Percentiles rank a stretch among this genome's conserved stretches.
phyloP scores from a whole-genome alignment of 2,797 vertebrate genomes.

The Danionella dracula region DNA sequence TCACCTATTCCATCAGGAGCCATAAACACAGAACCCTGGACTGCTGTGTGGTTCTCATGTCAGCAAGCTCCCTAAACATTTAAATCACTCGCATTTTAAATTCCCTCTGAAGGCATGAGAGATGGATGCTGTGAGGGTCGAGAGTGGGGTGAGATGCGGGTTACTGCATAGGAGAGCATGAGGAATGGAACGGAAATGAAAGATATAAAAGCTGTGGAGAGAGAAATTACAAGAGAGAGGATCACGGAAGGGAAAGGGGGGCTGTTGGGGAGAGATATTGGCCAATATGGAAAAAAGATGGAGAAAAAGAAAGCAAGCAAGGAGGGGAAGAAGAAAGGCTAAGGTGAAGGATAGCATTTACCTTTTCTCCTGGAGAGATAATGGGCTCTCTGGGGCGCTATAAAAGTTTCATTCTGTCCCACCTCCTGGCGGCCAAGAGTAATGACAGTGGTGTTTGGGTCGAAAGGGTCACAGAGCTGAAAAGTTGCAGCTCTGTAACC shows the following conservation, averaged over 20 bases:
- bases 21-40: constrained; percentile 52
- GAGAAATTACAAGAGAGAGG: constrained; percentile 12
- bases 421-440: constrained; percentile 48
- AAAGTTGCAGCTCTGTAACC: constrained; percentile 30
- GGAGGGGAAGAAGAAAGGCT: constrained; percentile 23
- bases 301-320: constrained; percentile 6
- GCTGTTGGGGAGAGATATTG: not conserved
- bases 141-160: constrained; percentile 18
- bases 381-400: constrained; percentile 51
- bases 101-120: constrained; percentile 39
- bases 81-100: constrained; percentile 53
- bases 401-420: constrained; percentile 52
- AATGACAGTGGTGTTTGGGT: constrained; percentile 45
- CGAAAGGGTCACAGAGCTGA: constrained; percentile 41
- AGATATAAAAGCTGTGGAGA: constrained; percentile 26
- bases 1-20: constrained; percentile 46
- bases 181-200: constrained; percentile 22
- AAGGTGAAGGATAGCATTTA: constrained; percentile 52
- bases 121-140: constrained; percentile 32
- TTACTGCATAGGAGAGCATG: constrained; percentile 10
- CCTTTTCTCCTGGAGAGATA: constrained; percentile 51
- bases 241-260: not conserved
- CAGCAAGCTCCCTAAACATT: constrained; percentile 42
- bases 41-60: constrained; percentile 50
- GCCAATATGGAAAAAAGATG: not conserved